Conservation (phyloP, 2,797 vertebrate species). For the Chelon auratus region DNA sequence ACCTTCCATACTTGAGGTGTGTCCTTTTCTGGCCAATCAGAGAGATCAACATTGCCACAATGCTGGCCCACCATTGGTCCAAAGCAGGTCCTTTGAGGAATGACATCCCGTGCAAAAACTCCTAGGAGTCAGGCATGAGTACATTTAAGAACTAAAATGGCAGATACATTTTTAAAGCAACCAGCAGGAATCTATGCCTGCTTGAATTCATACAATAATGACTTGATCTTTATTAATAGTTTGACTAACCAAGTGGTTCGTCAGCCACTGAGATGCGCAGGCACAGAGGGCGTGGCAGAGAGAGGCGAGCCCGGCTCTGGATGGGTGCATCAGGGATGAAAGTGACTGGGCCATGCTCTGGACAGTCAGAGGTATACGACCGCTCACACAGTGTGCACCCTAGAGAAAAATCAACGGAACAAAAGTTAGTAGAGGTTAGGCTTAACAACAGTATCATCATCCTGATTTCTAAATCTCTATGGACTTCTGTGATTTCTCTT, state of each 20-base stretch:
- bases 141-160: not conserved
- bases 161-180: not conserved
- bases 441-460: too few relatives aligned
- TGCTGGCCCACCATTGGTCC: slow-evolving; percentile 97
- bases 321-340: slow-evolving; percentile 95
- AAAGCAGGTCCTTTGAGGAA: slow-evolving; percentile 95
- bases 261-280: slow-evolving; percentile 92
- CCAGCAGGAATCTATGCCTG: too few relatives aligned
- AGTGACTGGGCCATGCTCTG: slow-evolving; percentile 95
- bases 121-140: slow-evolving; percentile 77
- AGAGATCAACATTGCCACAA: slow-evolving; percentile 93
- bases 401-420: slow-evolving; percentile 70
- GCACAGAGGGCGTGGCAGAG: slow-evolving; percentile 92
- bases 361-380: slow-evolving; percentile 95
- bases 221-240: too few relatives aligned
- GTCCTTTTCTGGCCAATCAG: slow-evolving; percentile 95
- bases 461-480: not conserved
- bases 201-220: too few relatives aligned
- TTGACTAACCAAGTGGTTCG: slow-evolving; percentile 88
- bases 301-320: slow-evolving; percentile 95
- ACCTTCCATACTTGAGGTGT: slow-evolving; percentile 98
- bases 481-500: not conserved
- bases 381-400: slow-evolving; percentile 98
- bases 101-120: slow-evolving; percentile 92
- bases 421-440: not conserved